phyloP scores from a whole-genome alignment of 2,113 vertebrate species.

The Tragelaphus imberbis region DNA sequence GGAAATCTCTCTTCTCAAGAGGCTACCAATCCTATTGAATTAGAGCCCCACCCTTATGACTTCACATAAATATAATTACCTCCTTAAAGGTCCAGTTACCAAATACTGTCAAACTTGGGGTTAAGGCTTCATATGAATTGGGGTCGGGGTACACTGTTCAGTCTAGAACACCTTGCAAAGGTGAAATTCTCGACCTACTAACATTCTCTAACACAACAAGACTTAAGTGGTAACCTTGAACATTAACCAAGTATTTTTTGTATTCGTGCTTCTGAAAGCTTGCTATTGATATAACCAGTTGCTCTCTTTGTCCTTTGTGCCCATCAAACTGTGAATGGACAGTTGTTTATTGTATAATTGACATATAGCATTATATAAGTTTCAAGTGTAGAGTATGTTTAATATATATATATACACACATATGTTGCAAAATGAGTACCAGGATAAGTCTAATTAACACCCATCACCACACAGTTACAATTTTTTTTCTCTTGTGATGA shows the following conservation, averaged over 20 bases:
- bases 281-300: background rate
- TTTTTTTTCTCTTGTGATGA: background rate
- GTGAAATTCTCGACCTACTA: background rate
- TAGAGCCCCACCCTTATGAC: background rate
- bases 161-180: background rate
- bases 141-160: background rate
- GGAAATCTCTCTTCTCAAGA: background rate
- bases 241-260: background rate
- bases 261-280: background rate
- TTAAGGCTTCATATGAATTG: background rate
- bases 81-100: background rate
- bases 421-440: background rate
- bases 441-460: background rate
- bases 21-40: background rate
- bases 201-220: background rate
- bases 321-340: background rate
- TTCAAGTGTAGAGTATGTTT: background rate
- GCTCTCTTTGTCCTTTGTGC: background rate
- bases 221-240: background rate
- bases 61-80: background rate
- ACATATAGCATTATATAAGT: background rate
- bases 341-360: background rate
- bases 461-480: background rate
- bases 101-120: background rate
- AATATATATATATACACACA: background rate